Base-by-base conservation (phyloP, 2,888 invertebrate species). In the Drosophila maculinotata region DNA sequence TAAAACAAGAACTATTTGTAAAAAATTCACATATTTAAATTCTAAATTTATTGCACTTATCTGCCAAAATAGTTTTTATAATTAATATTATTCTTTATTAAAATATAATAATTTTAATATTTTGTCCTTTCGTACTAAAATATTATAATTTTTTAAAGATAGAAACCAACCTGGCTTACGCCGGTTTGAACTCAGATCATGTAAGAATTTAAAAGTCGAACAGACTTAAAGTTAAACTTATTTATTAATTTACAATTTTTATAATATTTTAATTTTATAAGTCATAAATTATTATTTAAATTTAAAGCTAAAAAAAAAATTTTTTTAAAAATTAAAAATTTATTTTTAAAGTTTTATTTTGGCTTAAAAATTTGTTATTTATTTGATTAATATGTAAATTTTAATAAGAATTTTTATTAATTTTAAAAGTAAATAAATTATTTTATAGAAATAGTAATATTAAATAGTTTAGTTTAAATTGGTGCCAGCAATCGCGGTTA, bases 181-280 rank as follows among this genome's bases (percentile, higher is more conserved):
- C 95, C 95, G 95, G 95, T 95, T 93, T 96, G 94, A 96, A 95
- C 95, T 96, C 95, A 95, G 95, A 95, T 96, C 95, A 95, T 95
- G 95, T 95, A 95, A 95, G 93, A 93, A 93, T 94, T 95, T 93
- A 95, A 95, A 93, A 93, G 95, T 95, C 95, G 95, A 95, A 95
- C 95, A 95, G 95, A 94, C 94, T 93, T 93, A 71, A 83, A 79
- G 59, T 65, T 58, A 59, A 36, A n/a, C 6, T 26, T 17, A 30
- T 28, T 45, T 63, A 49, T 38, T 39, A 10, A 26, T 12, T 17
- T 30, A 15, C 20, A 33, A 47, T 58, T 30, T 41, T 30, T 47
- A 31, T 57, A 58, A 28, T 31, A 42, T 23, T 33, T 30, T 14
- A 51, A 12, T 20, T 17, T 31, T 33, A 30, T 41, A 38, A 41